Evolutionary conservation across 1,140 invertebrate species (phyloP).

Genomic region (Littorina saxatilis): DNA sequence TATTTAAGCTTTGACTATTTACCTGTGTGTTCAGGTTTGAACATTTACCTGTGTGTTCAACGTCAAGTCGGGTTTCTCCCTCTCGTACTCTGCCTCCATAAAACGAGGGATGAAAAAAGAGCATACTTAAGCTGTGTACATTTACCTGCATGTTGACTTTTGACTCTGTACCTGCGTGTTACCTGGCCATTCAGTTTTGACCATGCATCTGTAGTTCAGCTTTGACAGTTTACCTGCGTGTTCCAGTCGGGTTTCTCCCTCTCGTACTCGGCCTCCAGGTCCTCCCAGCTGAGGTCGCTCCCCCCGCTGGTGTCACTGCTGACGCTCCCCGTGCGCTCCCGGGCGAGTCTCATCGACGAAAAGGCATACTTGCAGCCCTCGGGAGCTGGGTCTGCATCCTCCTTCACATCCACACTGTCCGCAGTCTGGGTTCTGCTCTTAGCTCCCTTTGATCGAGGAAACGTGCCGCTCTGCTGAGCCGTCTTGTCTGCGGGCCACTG

Average conservation of each 20-base stretch:
- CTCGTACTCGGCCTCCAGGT: slow-evolving; percentile 52
- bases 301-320: slow-evolving; percentile 65
- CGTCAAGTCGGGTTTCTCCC: too few relatives aligned
- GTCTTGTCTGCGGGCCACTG: slow-evolving; percentile 30
- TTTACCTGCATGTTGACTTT: too few relatives aligned
- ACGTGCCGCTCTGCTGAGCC: slow-evolving; percentile 39
- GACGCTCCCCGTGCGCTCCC: slow-evolving; percentile 62
- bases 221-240: slow-evolving; percentile 35
- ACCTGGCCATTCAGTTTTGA: too few relatives aligned
- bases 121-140: too few relatives aligned
- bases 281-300: slow-evolving; percentile 62
- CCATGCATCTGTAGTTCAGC: too few relatives aligned
- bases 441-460: slow-evolving; percentile 35
- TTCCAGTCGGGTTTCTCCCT: slow-evolving; percentile 38
- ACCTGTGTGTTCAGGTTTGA: too few relatives aligned
- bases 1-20: too few relatives aligned
- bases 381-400: slow-evolving; percentile 26
- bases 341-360: slow-evolving; percentile 52
- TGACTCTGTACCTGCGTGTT: too few relatives aligned
- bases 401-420: slow-evolving; percentile 16
- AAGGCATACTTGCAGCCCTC: slow-evolving; percentile 42
- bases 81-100: too few relatives aligned
- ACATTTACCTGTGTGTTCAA: too few relatives aligned
- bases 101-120: too few relatives aligned
- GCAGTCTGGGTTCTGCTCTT: slow-evolving; percentile 11